Evolutionary conservation across 2,113 vertebrate genomes (phyloP).

Genomic region (Plecturocebus donacophilus): DNA sequence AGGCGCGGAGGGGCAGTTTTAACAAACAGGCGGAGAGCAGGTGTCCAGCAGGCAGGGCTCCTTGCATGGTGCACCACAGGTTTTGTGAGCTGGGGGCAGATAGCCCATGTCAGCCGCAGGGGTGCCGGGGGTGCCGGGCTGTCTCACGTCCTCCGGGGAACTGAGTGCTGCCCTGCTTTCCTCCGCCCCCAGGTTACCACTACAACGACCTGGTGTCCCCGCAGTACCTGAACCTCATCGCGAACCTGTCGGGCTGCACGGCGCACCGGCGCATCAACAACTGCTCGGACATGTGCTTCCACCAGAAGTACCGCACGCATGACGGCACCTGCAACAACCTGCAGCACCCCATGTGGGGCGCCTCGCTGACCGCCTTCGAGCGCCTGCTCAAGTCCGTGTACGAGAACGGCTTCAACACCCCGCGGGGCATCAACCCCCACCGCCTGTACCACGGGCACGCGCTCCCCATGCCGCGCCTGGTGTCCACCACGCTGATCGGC

Average conservation of each 20-base stretch:
- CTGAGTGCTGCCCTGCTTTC: not conserved
- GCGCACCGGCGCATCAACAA: slow-evolving; percentile 96
- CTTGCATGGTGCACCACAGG: accelerated
- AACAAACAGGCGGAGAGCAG: not conserved
- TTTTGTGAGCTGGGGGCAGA: too few relatives aligned
- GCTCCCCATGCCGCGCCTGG: slow-evolving; percentile 93
- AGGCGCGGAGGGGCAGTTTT: not conserved
- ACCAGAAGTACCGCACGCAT: slow-evolving; percentile 96
- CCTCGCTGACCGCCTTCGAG: slow-evolving; percentile 97
- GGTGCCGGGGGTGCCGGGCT: not conserved
- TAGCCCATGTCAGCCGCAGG: not conserved
- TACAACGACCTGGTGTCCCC: slow-evolving; percentile 99
- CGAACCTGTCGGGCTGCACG: slow-evolving; percentile 97
- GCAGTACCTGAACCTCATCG: slow-evolving; percentile 95
- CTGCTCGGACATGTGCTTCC: slow-evolving; percentile 99
- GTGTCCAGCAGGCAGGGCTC: not conserved
- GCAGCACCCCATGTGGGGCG: slow-evolving; percentile 98
- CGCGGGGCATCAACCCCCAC: slow-evolving; percentile 88
- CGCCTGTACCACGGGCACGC: slow-evolving; percentile 88
- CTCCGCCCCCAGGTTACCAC: slow-evolving; percentile 91
- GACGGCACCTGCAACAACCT: slow-evolving; percentile 99
- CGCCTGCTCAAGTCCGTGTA: slow-evolving; percentile 96
- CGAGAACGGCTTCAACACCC: slow-evolving; percentile 97
- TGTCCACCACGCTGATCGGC: slow-evolving; percentile 95
- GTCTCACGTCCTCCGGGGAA: not conserved